Conservation (phyloP, 2,113 vertebrate species). For the Glareola pratincola region DNA sequence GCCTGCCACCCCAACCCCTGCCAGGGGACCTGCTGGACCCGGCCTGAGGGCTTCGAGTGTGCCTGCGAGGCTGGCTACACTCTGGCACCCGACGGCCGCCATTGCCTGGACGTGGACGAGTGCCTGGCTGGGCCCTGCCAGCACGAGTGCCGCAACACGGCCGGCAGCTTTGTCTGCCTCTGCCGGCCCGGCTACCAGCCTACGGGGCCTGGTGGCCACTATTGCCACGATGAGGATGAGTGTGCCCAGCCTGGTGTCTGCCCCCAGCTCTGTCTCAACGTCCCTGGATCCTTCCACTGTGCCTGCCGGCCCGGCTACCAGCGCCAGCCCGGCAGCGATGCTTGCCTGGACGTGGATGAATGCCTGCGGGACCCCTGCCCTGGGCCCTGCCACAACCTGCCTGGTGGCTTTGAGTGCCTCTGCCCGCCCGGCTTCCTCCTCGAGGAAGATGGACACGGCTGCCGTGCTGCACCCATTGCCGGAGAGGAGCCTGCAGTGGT, state of each 20-base stretch:
- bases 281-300: constrained; percentile 67
- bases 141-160: constrained; percentile 17
- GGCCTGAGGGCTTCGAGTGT: constrained; percentile 38
- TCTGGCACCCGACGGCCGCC: neutral
- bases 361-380: constrained; percentile 46
- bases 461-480: neutral
- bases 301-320: constrained; percentile 70
- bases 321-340: neutral
- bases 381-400: constrained; percentile 63
- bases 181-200: constrained; percentile 57
- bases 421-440: constrained; percentile 43
- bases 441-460: constrained; percentile 1
- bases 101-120: constrained; percentile 57
- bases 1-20: constrained; percentile 69
- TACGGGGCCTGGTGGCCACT: neutral
- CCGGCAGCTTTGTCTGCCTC: constrained; percentile 47
- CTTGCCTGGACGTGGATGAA: constrained; percentile 72
- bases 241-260: constrained; percentile 34
- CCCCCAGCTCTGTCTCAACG: constrained; percentile 72
- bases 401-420: constrained; percentile 67
- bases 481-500: neutral
- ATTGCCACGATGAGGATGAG: constrained; percentile 67
- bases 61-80: constrained; percentile 36
- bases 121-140: constrained; percentile 41
- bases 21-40: neutral